These are phyloP conservation scores for Micromesistius poutassou DNA, from an alignment of 2,797 vertebrate genomes.

Conservation along the genomic window DNA sequence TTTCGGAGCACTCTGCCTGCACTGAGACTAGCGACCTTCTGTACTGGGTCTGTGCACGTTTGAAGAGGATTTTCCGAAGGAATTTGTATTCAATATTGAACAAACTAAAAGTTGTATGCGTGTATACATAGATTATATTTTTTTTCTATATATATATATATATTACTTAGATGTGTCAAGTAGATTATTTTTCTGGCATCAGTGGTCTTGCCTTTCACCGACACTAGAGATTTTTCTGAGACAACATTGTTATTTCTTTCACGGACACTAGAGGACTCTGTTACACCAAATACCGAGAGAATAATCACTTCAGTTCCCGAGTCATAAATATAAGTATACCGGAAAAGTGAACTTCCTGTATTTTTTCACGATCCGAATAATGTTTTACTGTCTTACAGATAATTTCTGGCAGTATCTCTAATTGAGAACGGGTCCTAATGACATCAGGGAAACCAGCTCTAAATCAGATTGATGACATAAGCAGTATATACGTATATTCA, in stretches of 20 bases:
- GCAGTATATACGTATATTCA: not conserved
- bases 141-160: no score
- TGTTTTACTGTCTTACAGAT: not conserved
- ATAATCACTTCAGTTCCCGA: not conserved
- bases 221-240: not conserved
- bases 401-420: not conserved
- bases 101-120: not conserved
- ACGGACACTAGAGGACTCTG: not conserved
- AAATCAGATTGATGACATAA: not conserved
- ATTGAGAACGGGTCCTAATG: not conserved
- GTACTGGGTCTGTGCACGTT: not conserved
- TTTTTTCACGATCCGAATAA: not conserved
- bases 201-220: not conserved
- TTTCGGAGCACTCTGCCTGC: not conserved
- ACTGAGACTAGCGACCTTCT: not conserved
- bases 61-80: not conserved
- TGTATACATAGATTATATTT: no score
- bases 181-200: not conserved
- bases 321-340: not conserved
- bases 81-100: not conserved
- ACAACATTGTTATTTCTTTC: not conserved
- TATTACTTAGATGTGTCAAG: not conserved
- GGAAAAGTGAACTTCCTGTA: not conserved
- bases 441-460: not conserved
- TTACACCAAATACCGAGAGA: not conserved